Percentiles rank a stretch among this genome's conserved stretches.
Conservation (phyloP, 2,113 vertebrate species). For the Channa maculata region DNA sequence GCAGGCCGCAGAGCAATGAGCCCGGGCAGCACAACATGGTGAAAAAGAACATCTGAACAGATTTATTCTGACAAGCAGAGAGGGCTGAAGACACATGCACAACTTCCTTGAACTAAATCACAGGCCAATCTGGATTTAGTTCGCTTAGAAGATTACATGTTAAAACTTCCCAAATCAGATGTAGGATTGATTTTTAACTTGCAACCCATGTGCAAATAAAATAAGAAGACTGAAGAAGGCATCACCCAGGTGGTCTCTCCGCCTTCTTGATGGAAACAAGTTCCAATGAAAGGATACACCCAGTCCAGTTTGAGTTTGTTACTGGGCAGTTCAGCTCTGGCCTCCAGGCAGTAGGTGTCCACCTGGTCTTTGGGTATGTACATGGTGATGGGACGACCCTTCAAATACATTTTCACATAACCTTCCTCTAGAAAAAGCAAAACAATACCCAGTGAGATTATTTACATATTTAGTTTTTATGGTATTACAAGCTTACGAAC, state of each 20-base stretch:
- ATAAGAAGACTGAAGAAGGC: background rate
- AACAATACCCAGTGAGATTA: slow-evolving; percentile 60
- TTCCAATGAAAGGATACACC: slow-evolving; percentile 95
- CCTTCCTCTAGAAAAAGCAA: slow-evolving; percentile 93
- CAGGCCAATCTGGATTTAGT: slow-evolving; percentile 11
- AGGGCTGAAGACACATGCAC: slow-evolving; percentile 2
- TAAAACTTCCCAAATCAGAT: slow-evolving; percentile 8
- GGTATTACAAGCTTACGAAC: background rate
- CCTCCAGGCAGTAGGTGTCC: slow-evolving; percentile 94
- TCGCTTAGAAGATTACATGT: slow-evolving; percentile 11
- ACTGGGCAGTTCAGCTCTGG: slow-evolving; percentile 90
- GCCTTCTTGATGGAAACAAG: background rate
- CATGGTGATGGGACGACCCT: slow-evolving; percentile 98
- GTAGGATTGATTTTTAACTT: background rate
- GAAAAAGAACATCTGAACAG: slow-evolving; percentile 32
- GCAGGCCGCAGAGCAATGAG: slow-evolving; percentile 44
- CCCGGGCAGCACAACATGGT: slow-evolving; percentile 1
- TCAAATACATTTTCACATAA: slow-evolving; percentile 99
- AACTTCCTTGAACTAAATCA: slow-evolving; percentile 22
- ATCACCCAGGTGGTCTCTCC: background rate
- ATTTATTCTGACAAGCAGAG: slow-evolving; percentile 39
- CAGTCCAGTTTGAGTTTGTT: slow-evolving; percentile 97
- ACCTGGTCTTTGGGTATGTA: slow-evolving; percentile 97
- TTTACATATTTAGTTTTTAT: background rate
- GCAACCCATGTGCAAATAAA: background rate